Base-by-base conservation (phyloP, 53 echinoderm and acorn worm species). In the Actinopyga echinites region DNA sequence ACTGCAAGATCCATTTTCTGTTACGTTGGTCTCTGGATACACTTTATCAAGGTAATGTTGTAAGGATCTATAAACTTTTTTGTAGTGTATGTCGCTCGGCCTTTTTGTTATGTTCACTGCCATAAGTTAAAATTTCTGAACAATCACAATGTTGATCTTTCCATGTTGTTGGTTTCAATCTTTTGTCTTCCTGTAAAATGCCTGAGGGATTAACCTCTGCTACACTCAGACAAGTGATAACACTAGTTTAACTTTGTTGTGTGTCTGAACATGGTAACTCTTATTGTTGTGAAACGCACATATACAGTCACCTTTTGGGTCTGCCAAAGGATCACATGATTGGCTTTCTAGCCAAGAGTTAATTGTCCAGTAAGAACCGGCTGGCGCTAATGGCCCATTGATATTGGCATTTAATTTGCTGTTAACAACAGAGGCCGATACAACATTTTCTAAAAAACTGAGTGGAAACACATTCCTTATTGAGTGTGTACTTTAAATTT, bases 141-240 rank as follows among this genome's bases (percentile, higher is more conserved):
- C 44, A 11, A 8, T 44, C 4, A 44, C 8, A 44, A 44, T 44
- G 44, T 44, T 44, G 40, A 40, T 40, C 40, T 40, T 8, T 40
- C 40, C 40, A 40, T 40, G 40, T 8, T 40, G 40, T 40, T 40
- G 75, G 75, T 42, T 74, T 74, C 75, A 74, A 74, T 19, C 23
- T 40, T 20, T 36, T 44, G 28, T 74, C 75, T 36, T 35, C n/a
- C 45, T 74, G 75, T n/a, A 74, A 28, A 42, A 5, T 35, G 35
- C 75, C 75, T 20, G 20, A 23, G 21, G 42, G 38, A 28, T 74
- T 20, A 19, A 74, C 42, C 42, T 74, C 75, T 22, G 75, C 75
- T 22, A 74, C 75, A 74, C 75, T 34, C 20, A 74, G 24, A 23
- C 80, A 56, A 4, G 80, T 79, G 35, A 79, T 31, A 6, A 79